Base-by-base conservation (phyloP, 2,797 vertebrate genomes). In the Lepidocolaptes lacrymiger region DNA sequence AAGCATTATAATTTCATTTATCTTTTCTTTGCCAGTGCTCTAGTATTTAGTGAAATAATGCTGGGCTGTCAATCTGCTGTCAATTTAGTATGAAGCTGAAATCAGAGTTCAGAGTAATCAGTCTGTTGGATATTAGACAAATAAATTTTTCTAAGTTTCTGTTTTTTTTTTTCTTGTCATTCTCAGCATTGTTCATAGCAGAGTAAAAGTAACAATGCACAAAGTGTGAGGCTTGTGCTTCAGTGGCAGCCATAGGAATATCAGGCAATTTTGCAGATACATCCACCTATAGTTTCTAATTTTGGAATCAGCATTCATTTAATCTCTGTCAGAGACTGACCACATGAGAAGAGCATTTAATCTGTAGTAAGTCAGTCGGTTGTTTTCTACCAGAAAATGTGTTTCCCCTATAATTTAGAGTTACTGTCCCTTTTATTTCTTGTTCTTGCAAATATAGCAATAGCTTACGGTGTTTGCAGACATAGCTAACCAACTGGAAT, bases 21-120 rank as follows among this genome's bases (percentile, higher is more conserved):
- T 62, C 82, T 85, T 82, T 91, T 88, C 67, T 85, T 91, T 91
- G n/a, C 34, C 19, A 16, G 11, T 37, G 71, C 39, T 85, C 61
- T 63, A 85, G 72, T 96, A 88, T 90, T 85, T 80, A 62, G 64
- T 59, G 64, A 66, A 79, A 88, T 37, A 92, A 82, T 73, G n/a
- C 18, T 55, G 63, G 85, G 61, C 32, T 96, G 93, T 80, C 93
- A 95, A 49, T 77, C 64, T 46, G 5, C 67, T 83, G 82, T 58
- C 87, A 58, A 44, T 36, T 26, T 67, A 14, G 24, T 34, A 27
- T 36, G 44, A 34, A 66, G 63, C n/a, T 48, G 63, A 66, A 46
- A 71, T 71, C 10, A 44, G 36, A 55, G 26, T 88, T 91, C 11
- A 59, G n/a, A 55, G 37, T 24, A 91, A 55, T 92, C 68, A 61